Evolutionary conservation across 2,113 vertebrate species (phyloP).

Genomic region (Hylia prasina): DNA sequence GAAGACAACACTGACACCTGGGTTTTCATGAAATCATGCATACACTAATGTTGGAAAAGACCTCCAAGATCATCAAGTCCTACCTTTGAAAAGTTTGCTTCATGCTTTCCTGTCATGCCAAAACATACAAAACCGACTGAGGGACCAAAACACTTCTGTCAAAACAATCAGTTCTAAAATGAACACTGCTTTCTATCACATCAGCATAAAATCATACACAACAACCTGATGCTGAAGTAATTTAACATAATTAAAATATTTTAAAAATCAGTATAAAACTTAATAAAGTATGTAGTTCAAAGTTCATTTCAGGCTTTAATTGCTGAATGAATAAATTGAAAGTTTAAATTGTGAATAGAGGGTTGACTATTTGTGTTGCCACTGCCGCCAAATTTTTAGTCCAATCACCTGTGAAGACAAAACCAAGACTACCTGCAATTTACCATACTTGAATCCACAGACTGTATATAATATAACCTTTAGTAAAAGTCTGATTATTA

Average conservation of each 20-base stretch:
- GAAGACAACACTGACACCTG: neutral
- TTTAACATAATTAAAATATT: neutral
- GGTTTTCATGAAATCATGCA: neutral
- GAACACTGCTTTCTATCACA: neutral
- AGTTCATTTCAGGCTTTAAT: neutral
- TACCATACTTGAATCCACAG: neutral
- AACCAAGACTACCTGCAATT: neutral
- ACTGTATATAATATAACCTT: neutral
- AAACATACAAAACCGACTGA: neutral
- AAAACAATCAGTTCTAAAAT: neutral
- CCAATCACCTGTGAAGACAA: neutral
- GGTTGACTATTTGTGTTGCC: neutral
- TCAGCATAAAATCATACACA: neutral
- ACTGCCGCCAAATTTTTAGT: neutral
- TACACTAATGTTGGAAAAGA: neutral
- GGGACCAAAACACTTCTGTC: neutral
- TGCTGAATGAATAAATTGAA: neutral
- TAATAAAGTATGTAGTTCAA: neutral
- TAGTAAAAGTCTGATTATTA: neutral
- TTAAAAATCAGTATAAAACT: neutral
- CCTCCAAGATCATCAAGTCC: neutral
- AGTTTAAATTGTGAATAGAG: neutral
- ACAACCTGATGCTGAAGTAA: neutral
- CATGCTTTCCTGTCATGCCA: neutral
- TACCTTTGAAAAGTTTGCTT: neutral